Evolutionary conservation across 2,888 invertebrate species (phyloP), one percentile per base, ranked within the genome.

Genomic region (Esperia sulphurella): DNA sequence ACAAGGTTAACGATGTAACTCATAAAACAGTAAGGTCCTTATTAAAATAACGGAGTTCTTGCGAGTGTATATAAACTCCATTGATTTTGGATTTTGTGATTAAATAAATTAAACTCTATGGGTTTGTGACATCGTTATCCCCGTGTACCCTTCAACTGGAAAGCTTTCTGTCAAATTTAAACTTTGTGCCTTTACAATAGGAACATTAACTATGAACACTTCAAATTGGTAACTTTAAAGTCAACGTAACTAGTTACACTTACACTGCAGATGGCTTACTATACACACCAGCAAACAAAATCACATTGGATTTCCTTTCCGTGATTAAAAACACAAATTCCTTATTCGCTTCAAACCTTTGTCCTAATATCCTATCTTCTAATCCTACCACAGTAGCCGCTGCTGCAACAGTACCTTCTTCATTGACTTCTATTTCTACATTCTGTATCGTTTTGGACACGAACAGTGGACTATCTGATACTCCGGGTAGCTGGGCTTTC

Each of bases 391-490:
- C 89, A 3, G 94, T 91, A 0, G 92, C 91, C 0, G 92, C 92
- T 0, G 92, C 90, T 0, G 95, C 94, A 2, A 92, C 91, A 0
- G 94, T 95, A 0, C 95, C 95, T 65, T 94, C 92, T 76, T 95
- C 95, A 46, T 91, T 92, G 0, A 95, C 94, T 61, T 94, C 93
- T 48, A 95, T 91, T 61, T 92, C 91, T 0, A 94, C 93, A 60
- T 92, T 93, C 64, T 95, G 95, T 12, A 94, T 80, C 0, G 93
- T 81, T 41, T 91, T 85, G 0, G 92, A 91, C 2, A 95, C 86
- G 61, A 79, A 92, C 13, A 93, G 72, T 6, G 91, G 81, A 51
- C 89, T 87, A 7, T 85, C 89, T 0, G 91, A 86, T 38, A 95
- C 90, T 13, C 92, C 92, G 7, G 91, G 85, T 10, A 95, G 74